A percentile compares a stretch with the other conserved stretches of the same genome.
These are phyloP conservation scores for Osmerus eperlanus DNA, from an alignment of 2,113 vertebrate genomes.

Conservation along the genomic window DNA sequence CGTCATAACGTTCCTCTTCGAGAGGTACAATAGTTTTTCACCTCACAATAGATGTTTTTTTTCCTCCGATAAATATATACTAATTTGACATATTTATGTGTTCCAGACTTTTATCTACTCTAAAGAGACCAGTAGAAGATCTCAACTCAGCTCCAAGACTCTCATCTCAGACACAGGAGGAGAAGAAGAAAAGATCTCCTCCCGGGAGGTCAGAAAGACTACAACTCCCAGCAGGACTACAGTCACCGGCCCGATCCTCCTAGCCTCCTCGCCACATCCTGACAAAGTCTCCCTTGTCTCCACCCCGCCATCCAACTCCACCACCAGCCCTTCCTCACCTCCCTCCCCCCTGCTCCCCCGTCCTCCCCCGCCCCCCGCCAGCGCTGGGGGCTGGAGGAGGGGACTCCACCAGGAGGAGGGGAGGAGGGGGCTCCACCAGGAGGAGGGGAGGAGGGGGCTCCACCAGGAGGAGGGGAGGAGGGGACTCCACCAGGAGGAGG, in stretches of 20 bases:
- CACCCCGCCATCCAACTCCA: background rate
- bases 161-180: conserved; percentile 48
- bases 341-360: background rate
- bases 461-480: too few species aligned
- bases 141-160: conserved; percentile 54
- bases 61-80: too few species aligned
- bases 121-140: conserved; percentile 61
- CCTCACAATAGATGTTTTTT: too few species aligned
- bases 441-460: conserved; percentile 15
- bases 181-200: conserved; percentile 22
- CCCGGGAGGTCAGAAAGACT: conserved; percentile 31
- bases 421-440: conserved; percentile 28
- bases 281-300: background rate
- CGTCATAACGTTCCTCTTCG: conserved; percentile 74
- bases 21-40: conserved; percentile 60
- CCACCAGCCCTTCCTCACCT: conserved; percentile 7
- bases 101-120: conserved; percentile 40
- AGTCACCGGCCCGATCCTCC: background rate
- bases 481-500: too few species aligned
- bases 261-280: background rate
- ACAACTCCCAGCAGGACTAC: conserved; percentile 2
- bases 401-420: too few species aligned
- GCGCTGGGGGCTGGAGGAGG: rapidly evolving
- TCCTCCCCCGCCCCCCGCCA: background rate
- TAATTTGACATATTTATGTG: background rate